phyloP scores from a whole-genome alignment of 2,113 vertebrate species.

The Hippocampus guttulatus region DNA sequence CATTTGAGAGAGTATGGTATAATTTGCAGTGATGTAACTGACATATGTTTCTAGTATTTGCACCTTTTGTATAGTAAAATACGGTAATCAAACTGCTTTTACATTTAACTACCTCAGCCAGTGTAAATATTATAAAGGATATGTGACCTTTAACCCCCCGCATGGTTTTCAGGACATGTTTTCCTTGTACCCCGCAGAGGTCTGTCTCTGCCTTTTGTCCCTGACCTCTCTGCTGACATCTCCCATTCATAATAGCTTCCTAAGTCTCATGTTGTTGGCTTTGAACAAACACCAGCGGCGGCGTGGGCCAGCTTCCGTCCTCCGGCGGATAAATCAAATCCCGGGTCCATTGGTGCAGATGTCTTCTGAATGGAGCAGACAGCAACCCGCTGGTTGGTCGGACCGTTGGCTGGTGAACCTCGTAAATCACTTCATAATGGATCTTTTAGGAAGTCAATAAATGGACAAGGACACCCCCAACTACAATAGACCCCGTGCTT shows the following conservation, averaged over 20 bases:
- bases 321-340: conserved; percentile 68
- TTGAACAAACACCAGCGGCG: conserved; percentile 62
- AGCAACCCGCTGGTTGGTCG: conserved; percentile 22
- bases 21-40: not conserved
- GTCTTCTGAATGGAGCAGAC: conserved; percentile 49
- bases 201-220: conserved; percentile 49
- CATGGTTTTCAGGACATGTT: conserved; percentile 20
- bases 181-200: conserved; percentile 37
- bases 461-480: conserved; percentile 42
- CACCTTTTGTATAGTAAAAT: conserved; percentile 1
- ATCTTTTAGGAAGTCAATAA: conserved; percentile 78
- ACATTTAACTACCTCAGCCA: not conserved
- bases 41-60: not conserved
- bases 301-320: conserved; percentile 61
- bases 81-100: not conserved
- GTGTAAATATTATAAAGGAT: conserved; percentile 1
- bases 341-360: conserved; percentile 45
- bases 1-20: not conserved
- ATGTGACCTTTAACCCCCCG: not conserved
- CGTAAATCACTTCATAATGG: conserved; percentile 75
- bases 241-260: conserved; percentile 68
- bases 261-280: conserved; percentile 60
- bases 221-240: conserved; percentile 63
- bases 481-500: conserved; percentile 54
- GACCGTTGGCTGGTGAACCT: conserved; percentile 33